Conservation (phyloP, 2,113 vertebrate genomes). For the Cyanoderma ruficeps region DNA sequence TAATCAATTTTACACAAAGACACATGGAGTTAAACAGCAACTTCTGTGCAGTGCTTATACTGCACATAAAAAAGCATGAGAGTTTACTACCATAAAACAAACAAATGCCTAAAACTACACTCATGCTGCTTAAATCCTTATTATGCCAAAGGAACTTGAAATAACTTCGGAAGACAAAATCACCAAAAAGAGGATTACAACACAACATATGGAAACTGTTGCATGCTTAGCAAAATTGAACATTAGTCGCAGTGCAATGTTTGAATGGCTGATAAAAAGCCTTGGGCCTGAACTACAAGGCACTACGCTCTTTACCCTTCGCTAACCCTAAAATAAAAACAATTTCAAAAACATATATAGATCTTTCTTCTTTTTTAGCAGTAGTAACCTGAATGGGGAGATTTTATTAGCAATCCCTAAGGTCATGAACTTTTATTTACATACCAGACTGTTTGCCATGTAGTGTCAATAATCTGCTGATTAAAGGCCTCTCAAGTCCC, state of each 20-base stretch:
- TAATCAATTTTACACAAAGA: not conserved
- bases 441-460: not conserved
- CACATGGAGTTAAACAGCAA: not conserved
- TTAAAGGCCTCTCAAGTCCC: constrained; percentile 24
- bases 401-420: not conserved
- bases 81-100: not conserved
- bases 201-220: not conserved
- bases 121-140: not conserved
- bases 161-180: not conserved
- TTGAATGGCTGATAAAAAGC: not conserved
- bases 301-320: not conserved
- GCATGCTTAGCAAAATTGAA: not conserved
- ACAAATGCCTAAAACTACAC: not conserved
- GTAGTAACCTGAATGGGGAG: not conserved
- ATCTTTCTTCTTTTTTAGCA: not conserved
- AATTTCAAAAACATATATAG: not conserved
- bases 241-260: not conserved
- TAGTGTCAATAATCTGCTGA: constrained; percentile 28
- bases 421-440: constrained; percentile 11
- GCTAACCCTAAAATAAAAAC: not conserved
- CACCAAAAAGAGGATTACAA: not conserved
- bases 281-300: not conserved
- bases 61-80: not conserved
- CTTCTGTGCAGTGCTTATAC: not conserved
- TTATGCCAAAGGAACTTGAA: not conserved